A percentile compares a stretch with the other conserved stretches of the same genome.
Conservation (phyloP, 2,797 vertebrate species). For the Meda fulgida region DNA sequence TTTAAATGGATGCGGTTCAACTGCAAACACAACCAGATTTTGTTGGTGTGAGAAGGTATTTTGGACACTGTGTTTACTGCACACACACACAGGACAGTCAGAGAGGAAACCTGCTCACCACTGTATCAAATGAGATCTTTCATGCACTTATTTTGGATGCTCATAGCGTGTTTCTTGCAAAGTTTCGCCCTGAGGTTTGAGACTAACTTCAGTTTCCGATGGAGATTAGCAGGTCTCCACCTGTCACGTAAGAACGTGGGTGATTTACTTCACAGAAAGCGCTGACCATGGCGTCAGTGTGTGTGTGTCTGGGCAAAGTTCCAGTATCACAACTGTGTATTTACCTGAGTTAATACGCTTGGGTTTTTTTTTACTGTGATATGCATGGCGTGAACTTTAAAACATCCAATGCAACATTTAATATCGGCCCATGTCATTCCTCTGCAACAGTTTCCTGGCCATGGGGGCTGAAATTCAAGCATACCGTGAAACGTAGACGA, state of each 20-base stretch:
- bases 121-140: conserved; percentile 40
- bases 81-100: neutral
- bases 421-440: conserved; percentile 48
- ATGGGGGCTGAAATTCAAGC: conserved; percentile 65
- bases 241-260: neutral
- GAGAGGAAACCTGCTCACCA: conserved; percentile 2
- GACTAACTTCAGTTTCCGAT: neutral
- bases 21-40: conserved; percentile 40
- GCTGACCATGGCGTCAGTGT: neutral
- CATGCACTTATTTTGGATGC: conserved; percentile 29
- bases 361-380: conserved; percentile 53
- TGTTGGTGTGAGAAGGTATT: conserved; percentile 52
- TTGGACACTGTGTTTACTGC: conserved; percentile 15
- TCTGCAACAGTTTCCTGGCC: conserved; percentile 57
- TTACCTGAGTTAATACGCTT: conserved; percentile 61
- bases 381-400: conserved; percentile 41
- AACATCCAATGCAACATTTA: conserved; percentile 53
- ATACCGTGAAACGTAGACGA: conserved; percentile 51
- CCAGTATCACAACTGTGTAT: conserved; percentile 27
- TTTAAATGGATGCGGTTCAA: conserved; percentile 28
- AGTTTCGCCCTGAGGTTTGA: neutral
- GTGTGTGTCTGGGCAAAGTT: conserved; percentile 37
- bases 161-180: neutral
- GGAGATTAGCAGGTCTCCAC: conserved; percentile 28
- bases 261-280: conserved; percentile 21